phyloP scores from a whole-genome alignment of 2,113 vertebrate genomes.

The Calonectris borealis region DNA sequence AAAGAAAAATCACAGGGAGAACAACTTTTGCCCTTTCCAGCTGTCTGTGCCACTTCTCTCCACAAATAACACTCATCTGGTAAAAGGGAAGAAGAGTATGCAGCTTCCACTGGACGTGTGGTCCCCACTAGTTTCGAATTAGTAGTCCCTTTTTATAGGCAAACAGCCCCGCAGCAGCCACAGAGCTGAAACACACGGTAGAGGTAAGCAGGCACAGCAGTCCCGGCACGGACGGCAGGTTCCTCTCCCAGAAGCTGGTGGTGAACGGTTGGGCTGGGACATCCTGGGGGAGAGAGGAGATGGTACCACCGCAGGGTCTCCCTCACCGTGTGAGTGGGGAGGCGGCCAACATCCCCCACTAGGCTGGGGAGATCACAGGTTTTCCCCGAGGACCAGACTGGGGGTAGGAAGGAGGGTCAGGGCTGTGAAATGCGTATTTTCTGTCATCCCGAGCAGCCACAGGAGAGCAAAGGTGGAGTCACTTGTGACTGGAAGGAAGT shows the following conservation, averaged over 20 bases:
- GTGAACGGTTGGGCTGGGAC: constrained; percentile 81
- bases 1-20: constrained; percentile 27
- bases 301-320: not conserved
- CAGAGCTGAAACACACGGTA: constrained; percentile 71
- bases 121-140: not conserved
- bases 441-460: not conserved
- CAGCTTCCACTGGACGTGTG: not conserved
- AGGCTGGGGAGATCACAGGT: not conserved
- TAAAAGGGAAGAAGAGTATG: not conserved
- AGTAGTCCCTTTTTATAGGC: constrained; percentile 81
- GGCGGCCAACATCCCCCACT: accelerated
- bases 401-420: not conserved
- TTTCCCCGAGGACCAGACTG: not conserved
- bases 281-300: constrained; percentile 77
- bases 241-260: constrained; percentile 88
- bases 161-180: constrained; percentile 69
- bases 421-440: not conserved
- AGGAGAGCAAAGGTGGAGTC: not conserved
- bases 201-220: constrained; percentile 81
- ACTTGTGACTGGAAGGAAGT: not conserved
- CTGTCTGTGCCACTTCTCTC: not conserved
- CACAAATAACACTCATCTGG: not conserved
- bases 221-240: constrained; percentile 84
- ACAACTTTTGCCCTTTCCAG: not conserved
- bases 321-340: accelerated